These are phyloP conservation scores for Lepidurus arcticus DNA, from an alignment of 1,140 invertebrate genomes.

Conservation along the genomic window DNA sequence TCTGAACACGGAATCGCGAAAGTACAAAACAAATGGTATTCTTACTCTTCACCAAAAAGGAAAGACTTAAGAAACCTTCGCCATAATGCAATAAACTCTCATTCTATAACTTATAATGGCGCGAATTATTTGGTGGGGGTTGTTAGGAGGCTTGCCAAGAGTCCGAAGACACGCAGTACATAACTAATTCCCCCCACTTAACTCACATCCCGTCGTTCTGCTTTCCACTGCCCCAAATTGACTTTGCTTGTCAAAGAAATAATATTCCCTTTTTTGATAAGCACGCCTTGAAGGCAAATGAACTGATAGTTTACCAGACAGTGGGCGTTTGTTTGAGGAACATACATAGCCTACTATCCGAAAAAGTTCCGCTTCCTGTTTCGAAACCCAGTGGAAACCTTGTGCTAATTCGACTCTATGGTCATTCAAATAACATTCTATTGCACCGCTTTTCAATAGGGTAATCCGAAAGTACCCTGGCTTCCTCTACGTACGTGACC, in stretches of 20 bases:
- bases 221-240: background rate
- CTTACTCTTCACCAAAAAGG: background rate
- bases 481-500: constrained; percentile 17
- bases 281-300: background rate
- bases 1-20: background rate
- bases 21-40: background rate
- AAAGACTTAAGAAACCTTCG: no score
- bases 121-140: no score
- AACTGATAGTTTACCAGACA: background rate
- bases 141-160: no score
- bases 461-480: background rate
- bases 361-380: background rate
- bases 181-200: background rate
- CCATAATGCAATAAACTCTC: no score
- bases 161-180: background rate
- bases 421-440: background rate
- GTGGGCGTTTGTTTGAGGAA: background rate
- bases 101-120: no score
- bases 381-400: background rate
- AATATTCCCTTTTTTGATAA: background rate
- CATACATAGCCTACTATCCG: background rate
- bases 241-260: background rate
- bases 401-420: background rate
- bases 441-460: background rate
- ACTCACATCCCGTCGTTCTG: background rate